phyloP scores from a whole-genome alignment of 2,888 invertebrate genomes.

The Pristionchus arcanus region DNA sequence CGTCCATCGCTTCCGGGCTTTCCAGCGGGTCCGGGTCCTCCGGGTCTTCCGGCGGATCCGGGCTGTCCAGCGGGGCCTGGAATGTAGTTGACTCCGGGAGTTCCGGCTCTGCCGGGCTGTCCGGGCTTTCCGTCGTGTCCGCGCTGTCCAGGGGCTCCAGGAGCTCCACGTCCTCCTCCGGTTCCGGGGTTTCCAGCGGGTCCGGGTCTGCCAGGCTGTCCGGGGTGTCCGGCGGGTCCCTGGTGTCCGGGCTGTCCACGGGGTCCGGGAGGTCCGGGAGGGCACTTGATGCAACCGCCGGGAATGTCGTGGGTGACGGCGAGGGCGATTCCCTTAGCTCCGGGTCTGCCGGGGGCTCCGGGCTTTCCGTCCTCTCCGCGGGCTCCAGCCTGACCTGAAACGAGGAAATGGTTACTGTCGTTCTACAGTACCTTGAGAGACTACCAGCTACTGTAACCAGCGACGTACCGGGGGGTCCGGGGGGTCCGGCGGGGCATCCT shows the following conservation, averaged over 20 bases:
- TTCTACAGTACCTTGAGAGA: constrained; percentile 12
- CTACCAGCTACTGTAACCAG: constrained; percentile 29
- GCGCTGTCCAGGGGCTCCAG: constrained; percentile 62
- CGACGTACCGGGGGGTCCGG: constrained; percentile 59
- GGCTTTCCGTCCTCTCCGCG: constrained; percentile 54
- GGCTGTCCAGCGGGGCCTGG: constrained; percentile 56
- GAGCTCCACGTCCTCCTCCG: constrained; percentile 62
- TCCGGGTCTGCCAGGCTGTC: constrained; percentile 63
- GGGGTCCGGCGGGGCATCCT: constrained; percentile 61
- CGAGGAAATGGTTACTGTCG: neutral
- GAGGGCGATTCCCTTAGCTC: constrained; percentile 53
- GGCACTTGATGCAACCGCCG: constrained; percentile 57
- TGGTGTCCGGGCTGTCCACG: constrained; percentile 63
- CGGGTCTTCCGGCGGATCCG: constrained; percentile 64
- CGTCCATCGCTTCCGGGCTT: constrained; percentile 61
- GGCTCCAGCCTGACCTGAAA: constrained; percentile 42
- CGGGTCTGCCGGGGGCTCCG: constrained; percentile 51
- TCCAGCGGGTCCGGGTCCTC: constrained; percentile 63
- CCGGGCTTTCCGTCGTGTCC: constrained; percentile 65
- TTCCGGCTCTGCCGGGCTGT: constrained; percentile 63
- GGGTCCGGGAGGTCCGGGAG: constrained; percentile 61
- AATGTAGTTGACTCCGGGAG: constrained; percentile 60
- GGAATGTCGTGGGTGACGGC: constrained; percentile 55
- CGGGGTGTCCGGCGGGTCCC: constrained; percentile 62
- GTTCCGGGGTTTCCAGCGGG: constrained; percentile 62